These are phyloP conservation scores for Torymus texanus DNA, from an alignment of 2,888 invertebrate genomes.

Conservation along the genomic window DNA sequence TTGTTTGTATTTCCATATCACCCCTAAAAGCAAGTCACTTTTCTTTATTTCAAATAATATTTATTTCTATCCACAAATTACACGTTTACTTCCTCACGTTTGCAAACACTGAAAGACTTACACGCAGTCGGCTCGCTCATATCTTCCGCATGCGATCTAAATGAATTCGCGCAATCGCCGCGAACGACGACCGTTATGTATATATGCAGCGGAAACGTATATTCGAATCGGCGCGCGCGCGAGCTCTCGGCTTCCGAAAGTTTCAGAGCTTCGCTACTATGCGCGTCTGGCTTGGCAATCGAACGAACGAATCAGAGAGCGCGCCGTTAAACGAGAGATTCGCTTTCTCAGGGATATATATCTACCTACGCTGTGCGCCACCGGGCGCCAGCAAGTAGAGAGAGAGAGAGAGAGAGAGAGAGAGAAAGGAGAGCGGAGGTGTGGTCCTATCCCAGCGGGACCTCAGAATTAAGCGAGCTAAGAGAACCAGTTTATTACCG, in stretches of 20 bases:
- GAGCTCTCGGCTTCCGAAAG: constrained; percentile 29
- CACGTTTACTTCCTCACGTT: no score
- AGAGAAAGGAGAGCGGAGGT: constrained; percentile 21
- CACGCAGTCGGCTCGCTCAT: neutral
- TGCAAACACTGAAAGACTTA: no score
- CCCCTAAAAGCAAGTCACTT: no score
- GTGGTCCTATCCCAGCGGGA: constrained; percentile 47
- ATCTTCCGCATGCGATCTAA: constrained; percentile 30
- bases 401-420: constrained; percentile 22
- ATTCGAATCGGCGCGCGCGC: constrained; percentile 33
- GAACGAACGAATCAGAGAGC: constrained; percentile 43
- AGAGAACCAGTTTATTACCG: constrained; percentile 70
- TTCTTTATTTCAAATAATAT: no score
- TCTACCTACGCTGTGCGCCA: no score
- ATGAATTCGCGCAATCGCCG: constrained; percentile 34
- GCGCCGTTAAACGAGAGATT: constrained; percentile 43
- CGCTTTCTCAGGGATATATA: constrained; percentile 22
- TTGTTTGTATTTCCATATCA: no score
- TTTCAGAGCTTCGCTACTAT: neutral
- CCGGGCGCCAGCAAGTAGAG: neutral
- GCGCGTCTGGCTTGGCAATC: constrained; percentile 30
- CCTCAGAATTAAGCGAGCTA: constrained; percentile 58
- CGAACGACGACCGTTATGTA: constrained; percentile 10
- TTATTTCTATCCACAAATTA: no score
- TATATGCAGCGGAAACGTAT: constrained; percentile 42